phyloP scores from a whole-genome alignment of 2,113 vertebrate species.

The Gymnocephalus cernua region DNA sequence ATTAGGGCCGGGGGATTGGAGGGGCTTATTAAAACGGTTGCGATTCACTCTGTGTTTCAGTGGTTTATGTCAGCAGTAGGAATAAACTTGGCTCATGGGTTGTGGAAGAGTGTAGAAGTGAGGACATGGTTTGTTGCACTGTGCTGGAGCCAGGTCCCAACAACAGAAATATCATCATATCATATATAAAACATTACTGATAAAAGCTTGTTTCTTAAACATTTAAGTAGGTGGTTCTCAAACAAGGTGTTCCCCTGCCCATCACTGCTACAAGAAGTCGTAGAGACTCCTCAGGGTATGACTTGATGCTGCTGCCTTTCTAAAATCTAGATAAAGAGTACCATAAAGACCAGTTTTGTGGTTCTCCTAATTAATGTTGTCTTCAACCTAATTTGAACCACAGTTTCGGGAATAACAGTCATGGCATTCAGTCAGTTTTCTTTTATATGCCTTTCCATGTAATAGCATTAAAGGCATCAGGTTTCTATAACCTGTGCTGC shows the following conservation, averaged over 20 bases:
- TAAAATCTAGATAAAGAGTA: neutral
- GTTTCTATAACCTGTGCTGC: neutral
- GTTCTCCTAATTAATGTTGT: neutral
- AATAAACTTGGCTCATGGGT: slow-evolving; percentile 78
- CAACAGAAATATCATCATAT: slow-evolving; percentile 1
- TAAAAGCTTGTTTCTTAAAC: neutral
- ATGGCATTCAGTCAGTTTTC: neutral
- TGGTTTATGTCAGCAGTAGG: slow-evolving; percentile 61
- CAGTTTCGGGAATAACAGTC: neutral
- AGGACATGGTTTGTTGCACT: neutral
- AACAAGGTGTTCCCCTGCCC: neutral
- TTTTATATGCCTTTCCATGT: neutral
- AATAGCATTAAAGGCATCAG: neutral
- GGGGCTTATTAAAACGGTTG: slow-evolving; percentile 63
- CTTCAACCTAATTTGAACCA: neutral
- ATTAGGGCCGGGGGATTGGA: slow-evolving; percentile 32
- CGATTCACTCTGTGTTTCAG: slow-evolving; percentile 69
- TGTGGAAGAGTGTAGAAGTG: slow-evolving; percentile 34
- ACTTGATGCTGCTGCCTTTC: neutral
- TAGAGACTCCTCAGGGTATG: neutral
- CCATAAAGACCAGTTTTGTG: neutral
- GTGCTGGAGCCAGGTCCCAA: neutral
- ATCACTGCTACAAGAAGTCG: neutral
- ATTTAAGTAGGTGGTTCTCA: neutral
- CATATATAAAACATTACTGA: neutral